Conservation (phyloP, 2,113 vertebrate genomes). For the Bubalus kerabau region DNA sequence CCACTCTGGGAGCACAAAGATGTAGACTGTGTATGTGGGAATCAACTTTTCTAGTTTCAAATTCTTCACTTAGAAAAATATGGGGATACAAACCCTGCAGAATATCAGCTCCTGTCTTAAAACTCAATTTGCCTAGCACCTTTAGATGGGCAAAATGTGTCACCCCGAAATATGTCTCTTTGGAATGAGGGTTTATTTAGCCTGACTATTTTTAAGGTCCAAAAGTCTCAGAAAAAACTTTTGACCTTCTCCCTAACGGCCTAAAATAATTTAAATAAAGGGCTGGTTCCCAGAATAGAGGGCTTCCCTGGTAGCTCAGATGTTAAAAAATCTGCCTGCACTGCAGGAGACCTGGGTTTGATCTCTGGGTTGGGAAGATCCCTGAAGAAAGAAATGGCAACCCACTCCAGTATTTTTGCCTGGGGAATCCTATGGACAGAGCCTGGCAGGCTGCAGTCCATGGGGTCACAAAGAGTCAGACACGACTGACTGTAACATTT, state of each 20-base stretch:
- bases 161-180: not conserved
- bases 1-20: not conserved
- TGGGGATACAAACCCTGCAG: not conserved
- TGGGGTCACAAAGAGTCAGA: not conserved
- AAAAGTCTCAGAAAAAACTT: not conserved
- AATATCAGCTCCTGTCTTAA: not conserved
- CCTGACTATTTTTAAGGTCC: not conserved
- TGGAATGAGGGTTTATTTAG: not conserved
- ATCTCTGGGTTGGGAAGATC: not conserved
- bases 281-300: not conserved
- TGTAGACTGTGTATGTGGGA: not conserved
- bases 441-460: not conserved
- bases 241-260: not conserved
- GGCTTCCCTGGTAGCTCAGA: not conserved
- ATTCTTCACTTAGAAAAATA: not conserved
- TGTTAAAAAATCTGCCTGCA: not conserved
- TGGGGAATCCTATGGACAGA: not conserved
- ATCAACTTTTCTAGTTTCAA: not conserved
- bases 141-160: not conserved
- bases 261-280: not conserved
- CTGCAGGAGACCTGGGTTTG: not conserved
- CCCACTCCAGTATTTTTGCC: not conserved
- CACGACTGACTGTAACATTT: fast-evolving
- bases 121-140: not conserved
- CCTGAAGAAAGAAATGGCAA: not conserved